phyloP scores from a whole-genome alignment of 2,797 vertebrate genomes.

The Thalassophryne amazonica region DNA sequence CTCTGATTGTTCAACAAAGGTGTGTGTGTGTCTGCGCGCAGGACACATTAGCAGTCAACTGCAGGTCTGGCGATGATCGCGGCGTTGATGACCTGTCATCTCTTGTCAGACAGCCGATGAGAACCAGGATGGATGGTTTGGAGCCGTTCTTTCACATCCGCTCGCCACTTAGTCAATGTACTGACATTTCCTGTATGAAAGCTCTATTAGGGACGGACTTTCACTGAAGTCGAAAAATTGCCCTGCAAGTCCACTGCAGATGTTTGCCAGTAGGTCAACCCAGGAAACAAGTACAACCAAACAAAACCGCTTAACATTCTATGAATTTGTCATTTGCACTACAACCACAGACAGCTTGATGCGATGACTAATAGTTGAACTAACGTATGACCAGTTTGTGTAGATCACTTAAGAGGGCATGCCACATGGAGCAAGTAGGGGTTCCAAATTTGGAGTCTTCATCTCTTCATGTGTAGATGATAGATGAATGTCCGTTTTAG shows the following conservation, averaged over 20 bases:
- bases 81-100: slow-evolving; percentile 33
- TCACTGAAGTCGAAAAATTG: slow-evolving; percentile 12
- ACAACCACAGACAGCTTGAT: too few species aligned
- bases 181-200: slow-evolving; percentile 39
- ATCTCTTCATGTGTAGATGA: too few species aligned
- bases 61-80: slow-evolving; percentile 7
- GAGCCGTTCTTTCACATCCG: slow-evolving; percentile 7
- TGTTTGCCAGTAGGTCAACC: neutral
- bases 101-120: slow-evolving; percentile 30
- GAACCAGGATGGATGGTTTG: slow-evolving; percentile 16
- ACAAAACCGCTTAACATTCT: too few species aligned
- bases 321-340: too few species aligned
- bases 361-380: too few species aligned
- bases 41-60: slow-evolving; percentile 34
- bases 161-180: slow-evolving; percentile 1
- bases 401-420: too few species aligned
- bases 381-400: too few species aligned
- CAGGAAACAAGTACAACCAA: too few species aligned
- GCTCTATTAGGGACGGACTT: slow-evolving; percentile 28
- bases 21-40: neutral
- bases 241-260: neutral
- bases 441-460: too few species aligned
- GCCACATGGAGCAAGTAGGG: too few species aligned
- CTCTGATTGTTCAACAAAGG: neutral
- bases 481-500: too few species aligned